Conservation (phyloP, 2,888 invertebrate genomes). For the Campoplex capitator region DNA sequence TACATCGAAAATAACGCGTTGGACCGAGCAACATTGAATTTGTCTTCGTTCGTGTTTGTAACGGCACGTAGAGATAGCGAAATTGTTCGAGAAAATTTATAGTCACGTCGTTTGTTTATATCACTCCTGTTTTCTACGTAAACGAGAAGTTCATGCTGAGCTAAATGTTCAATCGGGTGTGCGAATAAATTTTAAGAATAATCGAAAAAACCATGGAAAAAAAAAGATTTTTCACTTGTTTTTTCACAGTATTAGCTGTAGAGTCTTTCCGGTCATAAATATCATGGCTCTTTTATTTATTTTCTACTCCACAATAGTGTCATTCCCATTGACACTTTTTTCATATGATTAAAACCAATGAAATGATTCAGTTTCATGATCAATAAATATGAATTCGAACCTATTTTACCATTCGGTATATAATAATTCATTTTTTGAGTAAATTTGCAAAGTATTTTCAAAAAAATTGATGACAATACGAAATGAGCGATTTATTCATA, state of each 20-base stretch:
- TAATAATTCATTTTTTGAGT: no score
- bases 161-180: slow-evolving; percentile 21
- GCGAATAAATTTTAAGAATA: slow-evolving; percentile 30
- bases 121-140: slow-evolving; percentile 19
- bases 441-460: no score
- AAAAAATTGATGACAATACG: no score
- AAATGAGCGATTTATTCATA: not conserved
- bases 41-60: slow-evolving; percentile 54
- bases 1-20: slow-evolving; percentile 45
- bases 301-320: no score
- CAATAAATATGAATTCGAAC: no score
- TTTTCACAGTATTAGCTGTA: not conserved
- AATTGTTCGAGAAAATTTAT: slow-evolving; percentile 56
- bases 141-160: slow-evolving; percentile 22
- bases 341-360: no score
- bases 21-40: slow-evolving; percentile 43
- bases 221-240: not conserved
- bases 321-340: no score
- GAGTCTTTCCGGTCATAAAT: not conserved
- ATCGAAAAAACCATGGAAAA: slow-evolving; percentile 9
- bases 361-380: no score
- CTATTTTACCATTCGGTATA: no score
- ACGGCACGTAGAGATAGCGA: slow-evolving; percentile 38
- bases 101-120: slow-evolving; percentile 34
- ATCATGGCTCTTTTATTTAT: no score